Percentiles rank a stretch among this genome's conserved stretches.
Evolutionary conservation across 2,888 invertebrate genomes (phyloP).

Genomic region (Cremastinae sp.): DNA sequence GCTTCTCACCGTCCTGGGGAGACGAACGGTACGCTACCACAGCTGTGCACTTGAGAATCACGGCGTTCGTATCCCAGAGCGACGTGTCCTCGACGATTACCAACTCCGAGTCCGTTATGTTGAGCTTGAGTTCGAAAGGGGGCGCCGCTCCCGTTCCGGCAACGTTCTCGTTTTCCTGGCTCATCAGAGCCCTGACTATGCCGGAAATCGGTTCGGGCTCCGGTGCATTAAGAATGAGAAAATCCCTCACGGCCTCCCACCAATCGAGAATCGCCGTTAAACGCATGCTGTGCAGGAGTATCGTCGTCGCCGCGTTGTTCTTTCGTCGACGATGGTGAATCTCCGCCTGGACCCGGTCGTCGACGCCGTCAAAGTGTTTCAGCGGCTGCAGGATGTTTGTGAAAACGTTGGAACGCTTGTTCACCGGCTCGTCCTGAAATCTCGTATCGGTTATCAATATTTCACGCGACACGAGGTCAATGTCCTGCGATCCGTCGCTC

Average conservation of each 20-base stretch:
- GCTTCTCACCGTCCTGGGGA: conserved; percentile 85
- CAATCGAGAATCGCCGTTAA: conserved; percentile 96
- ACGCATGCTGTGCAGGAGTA: conserved; percentile 96
- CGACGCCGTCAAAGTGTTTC: conserved; percentile 79
- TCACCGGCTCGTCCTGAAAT: conserved; percentile 85
- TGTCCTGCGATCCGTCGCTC: conserved; percentile 94
- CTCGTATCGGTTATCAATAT: conserved; percentile 91
- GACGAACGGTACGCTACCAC: conserved; percentile 89
- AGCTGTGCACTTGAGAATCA: conserved; percentile 95
- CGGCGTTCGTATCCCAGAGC: conserved; percentile 94
- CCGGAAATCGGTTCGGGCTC: conserved; percentile 74
- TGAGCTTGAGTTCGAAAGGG: conserved; percentile 92
- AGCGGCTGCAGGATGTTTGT: conserved; percentile 93
- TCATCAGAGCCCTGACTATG: conserved; percentile 53
- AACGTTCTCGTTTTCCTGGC: conserved; percentile 63
- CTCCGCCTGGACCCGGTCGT: conserved; percentile 87
- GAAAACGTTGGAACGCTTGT: conserved; percentile 92
- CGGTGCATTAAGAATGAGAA: conserved; percentile 83
- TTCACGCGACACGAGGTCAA: conserved; percentile 96
- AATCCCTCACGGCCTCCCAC: conserved; percentile 92
- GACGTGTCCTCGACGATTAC: conserved; percentile 96
- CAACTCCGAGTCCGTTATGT: conserved; percentile 97
- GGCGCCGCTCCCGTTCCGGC: conserved; percentile 66
- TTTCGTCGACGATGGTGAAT: conserved; percentile 87
- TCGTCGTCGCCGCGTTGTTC: conserved; percentile 89